Evolutionary conservation across 2,888 invertebrate genomes (phyloP).

Genomic region (Ectemnius continuus): DNA sequence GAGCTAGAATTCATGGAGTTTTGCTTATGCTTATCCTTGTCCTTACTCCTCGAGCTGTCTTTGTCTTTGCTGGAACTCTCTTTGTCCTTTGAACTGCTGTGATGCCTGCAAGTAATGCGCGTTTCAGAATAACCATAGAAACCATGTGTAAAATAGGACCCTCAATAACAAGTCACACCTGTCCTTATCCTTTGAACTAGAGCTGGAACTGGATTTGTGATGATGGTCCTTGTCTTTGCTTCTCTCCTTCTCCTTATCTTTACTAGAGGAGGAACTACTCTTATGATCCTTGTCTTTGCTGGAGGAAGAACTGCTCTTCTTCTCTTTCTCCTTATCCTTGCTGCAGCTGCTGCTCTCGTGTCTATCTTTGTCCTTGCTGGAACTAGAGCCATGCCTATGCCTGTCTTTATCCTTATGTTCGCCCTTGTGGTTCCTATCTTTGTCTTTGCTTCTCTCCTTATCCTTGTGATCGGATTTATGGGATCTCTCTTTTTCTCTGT

Average conservation of each 20-base stretch:
- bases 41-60: conserved; percentile 76
- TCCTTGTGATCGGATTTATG: conserved; percentile 78
- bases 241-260: conserved; percentile 78
- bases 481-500: conserved; percentile 78
- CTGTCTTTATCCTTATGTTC: conserved; percentile 82
- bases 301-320: conserved; percentile 80
- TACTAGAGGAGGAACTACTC: conserved; percentile 74
- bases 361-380: conserved; percentile 75
- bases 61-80: conserved; percentile 76
- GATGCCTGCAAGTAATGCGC: conserved; percentile 65
- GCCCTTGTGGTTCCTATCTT: conserved; percentile 77
- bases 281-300: conserved; percentile 77
- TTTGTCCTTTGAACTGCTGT: conserved; percentile 77
- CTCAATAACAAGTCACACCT: conserved; percentile 59
- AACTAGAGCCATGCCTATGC: conserved; percentile 73
- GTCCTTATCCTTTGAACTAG: conserved; percentile 76
- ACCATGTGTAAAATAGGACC: conserved; percentile 17
- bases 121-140: neutral
- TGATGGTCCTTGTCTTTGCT: conserved; percentile 79
- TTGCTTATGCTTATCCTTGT: conserved; percentile 79
- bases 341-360: conserved; percentile 76
- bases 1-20: conserved; percentile 75
- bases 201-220: conserved; percentile 76
- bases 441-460: conserved; percentile 81
- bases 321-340: conserved; percentile 79